These are phyloP conservation scores for Malurus melanocephalus DNA, from an alignment of 2,113 vertebrate species.

Conservation along the genomic window DNA sequence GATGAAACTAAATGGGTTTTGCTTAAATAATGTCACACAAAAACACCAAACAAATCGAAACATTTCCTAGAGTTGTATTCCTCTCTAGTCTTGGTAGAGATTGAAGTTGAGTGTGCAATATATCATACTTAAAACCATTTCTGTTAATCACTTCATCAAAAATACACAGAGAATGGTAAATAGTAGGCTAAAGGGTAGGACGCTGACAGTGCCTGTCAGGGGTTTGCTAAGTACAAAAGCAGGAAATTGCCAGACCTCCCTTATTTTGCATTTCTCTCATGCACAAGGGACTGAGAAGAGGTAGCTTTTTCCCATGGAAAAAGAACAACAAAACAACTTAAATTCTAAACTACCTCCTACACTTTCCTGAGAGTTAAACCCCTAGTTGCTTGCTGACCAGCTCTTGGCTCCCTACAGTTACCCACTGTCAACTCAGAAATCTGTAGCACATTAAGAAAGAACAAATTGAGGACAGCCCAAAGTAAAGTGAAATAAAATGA, in stretches of 20 bases:
- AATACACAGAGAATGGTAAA: neutral
- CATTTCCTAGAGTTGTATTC: neutral
- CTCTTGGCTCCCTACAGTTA: neutral
- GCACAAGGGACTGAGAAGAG: constrained; percentile 18
- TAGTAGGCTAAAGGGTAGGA: neutral
- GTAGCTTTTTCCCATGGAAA: constrained; percentile 50
- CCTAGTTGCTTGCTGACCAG: neutral
- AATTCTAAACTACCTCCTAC: constrained; percentile 44
- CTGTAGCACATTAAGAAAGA: constrained; percentile 16
- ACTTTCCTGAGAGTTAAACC: constrained; percentile 47
- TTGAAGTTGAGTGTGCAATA: neutral
- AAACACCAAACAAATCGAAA: neutral
- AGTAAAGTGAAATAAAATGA: constrained; percentile 1
- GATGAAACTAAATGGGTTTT: neutral
- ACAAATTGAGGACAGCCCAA: neutral
- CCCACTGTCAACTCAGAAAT: neutral
- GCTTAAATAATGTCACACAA: neutral
- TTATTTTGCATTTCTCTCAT: constrained; percentile 10
- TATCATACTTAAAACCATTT: neutral
- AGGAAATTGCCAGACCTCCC: constrained; percentile 5
- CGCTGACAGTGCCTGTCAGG: neutral
- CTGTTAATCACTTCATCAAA: neutral
- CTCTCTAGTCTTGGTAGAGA: neutral
- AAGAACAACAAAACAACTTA: neutral
- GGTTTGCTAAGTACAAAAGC: neutral